A percentile compares a stretch with the other conserved stretches of the same genome.
phyloP scores from a whole-genome alignment of 2,888 invertebrate genomes.

The Microplitis manilae region DNA sequence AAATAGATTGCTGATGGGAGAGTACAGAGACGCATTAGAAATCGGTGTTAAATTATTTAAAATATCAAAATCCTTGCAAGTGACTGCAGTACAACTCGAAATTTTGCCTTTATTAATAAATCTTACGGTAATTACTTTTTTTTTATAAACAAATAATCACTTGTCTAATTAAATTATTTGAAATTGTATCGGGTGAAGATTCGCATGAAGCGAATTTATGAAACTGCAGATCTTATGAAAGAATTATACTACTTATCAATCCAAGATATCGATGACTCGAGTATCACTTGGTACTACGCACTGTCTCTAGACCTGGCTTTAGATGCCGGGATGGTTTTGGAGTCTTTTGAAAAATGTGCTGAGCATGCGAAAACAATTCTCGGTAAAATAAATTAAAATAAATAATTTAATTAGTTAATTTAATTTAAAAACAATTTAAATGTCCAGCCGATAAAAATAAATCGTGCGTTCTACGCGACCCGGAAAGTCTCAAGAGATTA shows the following conservation, averaged over 20 bases:
- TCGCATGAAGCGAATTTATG: conserved; percentile 71
- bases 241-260: conserved; percentile 62
- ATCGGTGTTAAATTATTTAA: conserved; percentile 55
- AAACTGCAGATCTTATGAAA: conserved; percentile 73
- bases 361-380: conserved; percentile 68
- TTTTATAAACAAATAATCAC: too few species aligned
- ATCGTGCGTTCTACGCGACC: conserved; percentile 52
- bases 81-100: conserved; percentile 49
- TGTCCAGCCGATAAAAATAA: conserved; percentile 32
- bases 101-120: conserved; percentile 58
- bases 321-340: conserved; percentile 75
- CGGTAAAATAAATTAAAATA: conserved; percentile 44
- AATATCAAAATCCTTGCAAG: conserved; percentile 51
- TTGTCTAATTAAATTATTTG: background rate
- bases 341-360: conserved; percentile 72
- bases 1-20: conserved; percentile 54
- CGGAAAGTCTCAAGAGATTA: conserved; percentile 51
- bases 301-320: conserved; percentile 75
- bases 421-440: conserved; percentile 10
- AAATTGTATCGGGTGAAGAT: conserved; percentile 46
- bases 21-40: conserved; percentile 50
- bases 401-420: background rate
- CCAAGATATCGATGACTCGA: conserved; percentile 62
- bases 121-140: conserved; percentile 49
- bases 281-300: conserved; percentile 74